Conservation (phyloP, 2,113 vertebrate genomes). For the Edolisoma coerulescens region DNA sequence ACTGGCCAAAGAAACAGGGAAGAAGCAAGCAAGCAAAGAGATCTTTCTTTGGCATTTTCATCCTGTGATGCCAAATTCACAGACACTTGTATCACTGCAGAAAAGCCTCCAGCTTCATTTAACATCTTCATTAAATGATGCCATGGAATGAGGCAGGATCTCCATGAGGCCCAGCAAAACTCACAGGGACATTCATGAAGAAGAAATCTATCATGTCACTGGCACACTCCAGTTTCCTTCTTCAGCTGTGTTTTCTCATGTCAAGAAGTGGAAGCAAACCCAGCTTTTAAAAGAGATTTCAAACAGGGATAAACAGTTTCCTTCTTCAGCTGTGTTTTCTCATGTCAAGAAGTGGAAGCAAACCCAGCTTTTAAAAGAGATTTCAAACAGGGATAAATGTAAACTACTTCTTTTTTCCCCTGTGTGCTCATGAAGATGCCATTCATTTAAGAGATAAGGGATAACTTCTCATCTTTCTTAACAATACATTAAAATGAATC, state of each 20-base stretch:
- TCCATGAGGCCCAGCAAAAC: not conserved
- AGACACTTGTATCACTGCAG: not conserved
- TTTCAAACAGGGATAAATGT: not conserved
- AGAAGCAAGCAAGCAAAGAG: not conserved
- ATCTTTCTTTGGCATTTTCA: not conserved
- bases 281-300: not conserved
- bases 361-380: not conserved
- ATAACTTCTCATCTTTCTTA: not conserved
- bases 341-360: not conserved
- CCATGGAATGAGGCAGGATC: not conserved
- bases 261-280: not conserved
- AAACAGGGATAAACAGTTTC: not conserved
- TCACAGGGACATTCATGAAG: not conserved
- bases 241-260: not conserved
- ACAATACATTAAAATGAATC: not conserved
- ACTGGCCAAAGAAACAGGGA: not conserved
- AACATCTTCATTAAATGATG: not conserved
- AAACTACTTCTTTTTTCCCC: not conserved
- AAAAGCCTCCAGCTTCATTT: not conserved
- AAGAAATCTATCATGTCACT: not conserved
- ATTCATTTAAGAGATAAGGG: not conserved
- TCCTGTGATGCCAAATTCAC: not conserved
- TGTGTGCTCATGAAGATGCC: not conserved
- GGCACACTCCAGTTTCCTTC: not conserved
- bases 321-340: not conserved